Evolutionary conservation across 2,797 vertebrate species (phyloP).

Genomic region (Trachurus trachurus): DNA sequence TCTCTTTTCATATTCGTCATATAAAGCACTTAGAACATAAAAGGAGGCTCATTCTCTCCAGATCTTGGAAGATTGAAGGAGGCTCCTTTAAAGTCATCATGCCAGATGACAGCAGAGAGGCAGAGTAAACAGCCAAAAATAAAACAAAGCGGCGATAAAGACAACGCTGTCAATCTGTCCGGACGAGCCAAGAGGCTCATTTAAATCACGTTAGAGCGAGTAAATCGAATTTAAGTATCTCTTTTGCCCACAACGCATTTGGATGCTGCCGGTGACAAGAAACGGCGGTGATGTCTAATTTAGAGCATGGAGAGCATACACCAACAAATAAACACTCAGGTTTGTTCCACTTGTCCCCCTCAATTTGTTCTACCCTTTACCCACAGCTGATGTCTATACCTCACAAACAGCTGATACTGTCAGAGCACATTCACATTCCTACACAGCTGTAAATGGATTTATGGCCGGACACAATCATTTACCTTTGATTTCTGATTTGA

Average conservation of each 20-base stretch:
- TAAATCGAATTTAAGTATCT: constrained; percentile 72
- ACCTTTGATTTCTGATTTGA: neutral
- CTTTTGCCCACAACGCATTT: constrained; percentile 62
- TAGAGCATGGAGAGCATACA: constrained; percentile 59
- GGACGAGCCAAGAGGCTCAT: constrained; percentile 63
- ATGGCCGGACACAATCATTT: neutral
- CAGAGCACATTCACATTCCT: constrained; percentile 6
- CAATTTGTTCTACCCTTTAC: constrained; percentile 72
- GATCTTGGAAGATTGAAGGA: constrained; percentile 68
- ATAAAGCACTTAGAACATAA: constrained; percentile 75
- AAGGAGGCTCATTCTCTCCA: constrained; percentile 68
- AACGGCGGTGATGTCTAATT: constrained; percentile 68
- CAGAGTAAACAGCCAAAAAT: constrained; percentile 84
- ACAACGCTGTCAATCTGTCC: constrained; percentile 76
- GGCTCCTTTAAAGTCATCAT: constrained; percentile 61
- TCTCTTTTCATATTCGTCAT: constrained; percentile 73
- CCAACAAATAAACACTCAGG: constrained; percentile 70
- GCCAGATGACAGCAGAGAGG: constrained; percentile 73
- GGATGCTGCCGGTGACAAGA: constrained; percentile 65
- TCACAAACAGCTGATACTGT: constrained; percentile 11
- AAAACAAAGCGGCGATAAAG: constrained; percentile 76
- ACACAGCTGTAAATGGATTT: neutral
- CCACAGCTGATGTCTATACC: constrained; percentile 36
- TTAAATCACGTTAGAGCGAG: constrained; percentile 70
- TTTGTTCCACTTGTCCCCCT: constrained; percentile 79